These are phyloP conservation scores for Agriopis leucophaearia DNA, from an alignment of 2,888 invertebrate genomes.

Conservation along the genomic window DNA sequence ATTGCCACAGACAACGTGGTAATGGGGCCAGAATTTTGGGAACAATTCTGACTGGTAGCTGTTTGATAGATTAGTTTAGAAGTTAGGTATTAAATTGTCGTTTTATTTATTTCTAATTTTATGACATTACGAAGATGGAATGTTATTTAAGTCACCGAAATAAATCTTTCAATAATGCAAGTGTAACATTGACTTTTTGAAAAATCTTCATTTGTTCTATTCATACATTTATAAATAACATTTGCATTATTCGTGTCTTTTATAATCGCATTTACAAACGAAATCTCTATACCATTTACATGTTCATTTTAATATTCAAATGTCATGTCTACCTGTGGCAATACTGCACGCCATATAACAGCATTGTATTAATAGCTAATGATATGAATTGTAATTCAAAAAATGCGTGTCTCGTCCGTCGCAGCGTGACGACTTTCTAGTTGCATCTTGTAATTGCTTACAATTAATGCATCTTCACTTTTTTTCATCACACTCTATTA, in stretches of 20 bases:
- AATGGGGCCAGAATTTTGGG: too few species aligned
- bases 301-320: constrained; percentile 18
- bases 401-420: constrained; percentile 65
- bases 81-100: too few species aligned
- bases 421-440: constrained; percentile 80
- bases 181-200: neutral
- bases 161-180: neutral
- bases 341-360: constrained; percentile 20
- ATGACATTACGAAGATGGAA: too few species aligned
- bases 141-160: too few species aligned
- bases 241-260: constrained; percentile 3
- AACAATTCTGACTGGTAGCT: too few species aligned
- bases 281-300: constrained; percentile 20
- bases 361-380: constrained; percentile 25
- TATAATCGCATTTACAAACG: neutral
- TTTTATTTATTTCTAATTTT: too few species aligned
- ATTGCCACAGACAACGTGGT: too few species aligned
- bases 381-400: constrained; percentile 30
- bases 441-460: constrained; percentile 75
- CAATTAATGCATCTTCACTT: constrained; percentile 81
- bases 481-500: constrained; percentile 80
- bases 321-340: constrained; percentile 12
- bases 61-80: too few species aligned
- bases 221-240: neutral
- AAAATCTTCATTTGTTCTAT: neutral